These are phyloP conservation scores for Tenebrosternarchus preto DNA, from an alignment of 2,113 vertebrate genomes.

Conservation along the genomic window DNA sequence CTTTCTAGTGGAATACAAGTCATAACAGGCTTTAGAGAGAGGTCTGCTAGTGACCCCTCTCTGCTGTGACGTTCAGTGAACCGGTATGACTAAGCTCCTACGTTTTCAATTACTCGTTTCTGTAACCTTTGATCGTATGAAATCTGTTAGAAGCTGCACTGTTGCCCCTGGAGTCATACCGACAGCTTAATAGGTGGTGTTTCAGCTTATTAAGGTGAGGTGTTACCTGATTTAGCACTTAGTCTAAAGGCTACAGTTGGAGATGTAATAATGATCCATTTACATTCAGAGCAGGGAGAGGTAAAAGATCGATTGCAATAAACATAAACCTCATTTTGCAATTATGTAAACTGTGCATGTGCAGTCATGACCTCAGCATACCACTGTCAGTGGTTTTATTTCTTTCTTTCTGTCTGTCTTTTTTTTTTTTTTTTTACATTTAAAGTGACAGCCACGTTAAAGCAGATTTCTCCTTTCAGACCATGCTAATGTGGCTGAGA, in stretches of 20 bases:
- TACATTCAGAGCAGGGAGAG: conserved; percentile 9
- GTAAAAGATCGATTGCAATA: conserved; percentile 31
- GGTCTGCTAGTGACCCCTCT: conserved; percentile 46
- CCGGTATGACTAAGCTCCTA: conserved; percentile 45
- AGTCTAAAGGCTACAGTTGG: conserved; percentile 21
- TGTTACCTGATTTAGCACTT: conserved; percentile 45
- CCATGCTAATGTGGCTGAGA: conserved; percentile 40
- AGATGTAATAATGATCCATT: conserved; percentile 13
- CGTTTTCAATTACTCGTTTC: conserved; percentile 44
- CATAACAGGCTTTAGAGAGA: conserved; percentile 44
- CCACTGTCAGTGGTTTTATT: neutral
- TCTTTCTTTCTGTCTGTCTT: too few species aligned
- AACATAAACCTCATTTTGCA: conserved; percentile 1
- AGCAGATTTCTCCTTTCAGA: conserved; percentile 20
- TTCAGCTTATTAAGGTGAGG: conserved; percentile 26
- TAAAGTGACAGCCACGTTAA: conserved; percentile 29
- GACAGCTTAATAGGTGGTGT: conserved; percentile 40
- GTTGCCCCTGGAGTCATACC: conserved; percentile 34
- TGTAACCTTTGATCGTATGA: conserved; percentile 50
- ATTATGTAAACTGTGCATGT: neutral
- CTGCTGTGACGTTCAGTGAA: conserved; percentile 45
- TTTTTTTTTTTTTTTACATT: conserved; percentile 8
- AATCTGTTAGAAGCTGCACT: conserved; percentile 45
- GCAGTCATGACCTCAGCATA: conserved; percentile 27
- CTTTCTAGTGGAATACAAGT: conserved; percentile 62